Percentiles rank a stretch among this genome's conserved stretches.
These are phyloP conservation scores for Bombus consobrinus DNA, from an alignment of 1,140 invertebrate species.

Conservation along the genomic window DNA sequence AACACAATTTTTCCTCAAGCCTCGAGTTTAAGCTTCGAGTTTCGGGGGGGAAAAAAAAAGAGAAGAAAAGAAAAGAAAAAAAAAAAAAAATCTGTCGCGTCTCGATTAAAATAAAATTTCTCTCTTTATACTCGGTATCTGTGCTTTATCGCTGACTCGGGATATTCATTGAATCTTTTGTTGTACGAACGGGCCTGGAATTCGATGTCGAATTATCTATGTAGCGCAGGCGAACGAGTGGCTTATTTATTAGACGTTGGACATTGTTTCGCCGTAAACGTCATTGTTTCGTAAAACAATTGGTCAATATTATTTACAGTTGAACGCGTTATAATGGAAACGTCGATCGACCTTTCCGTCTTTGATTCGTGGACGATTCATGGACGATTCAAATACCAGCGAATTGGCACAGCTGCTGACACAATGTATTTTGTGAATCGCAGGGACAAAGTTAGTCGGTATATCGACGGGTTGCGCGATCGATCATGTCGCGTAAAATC, in stretches of 20 bases:
- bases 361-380: neutral
- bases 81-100: neutral
- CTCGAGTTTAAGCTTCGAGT: no score
- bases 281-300: no score
- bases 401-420: neutral
- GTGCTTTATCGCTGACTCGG: neutral
- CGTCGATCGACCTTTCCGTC: neutral
- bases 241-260: neutral
- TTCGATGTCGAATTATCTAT: neutral
- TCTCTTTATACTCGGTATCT: neutral
- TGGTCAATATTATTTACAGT: neutral
- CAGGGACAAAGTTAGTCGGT: neutral
- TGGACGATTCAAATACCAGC: constrained; percentile 47
- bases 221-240: neutral
- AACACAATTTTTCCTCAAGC: no score
- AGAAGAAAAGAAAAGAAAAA: no score
- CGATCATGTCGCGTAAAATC: neutral
- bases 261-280: no score
- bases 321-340: neutral
- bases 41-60: no score
- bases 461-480: neutral
- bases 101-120: neutral
- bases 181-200: neutral
- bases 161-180: neutral
- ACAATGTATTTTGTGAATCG: neutral